A percentile compares a stretch with the other conserved stretches of the same genome.
These are phyloP conservation scores for Thecophora atra DNA, from an alignment of 2,888 invertebrate species.

Conservation along the genomic window DNA sequence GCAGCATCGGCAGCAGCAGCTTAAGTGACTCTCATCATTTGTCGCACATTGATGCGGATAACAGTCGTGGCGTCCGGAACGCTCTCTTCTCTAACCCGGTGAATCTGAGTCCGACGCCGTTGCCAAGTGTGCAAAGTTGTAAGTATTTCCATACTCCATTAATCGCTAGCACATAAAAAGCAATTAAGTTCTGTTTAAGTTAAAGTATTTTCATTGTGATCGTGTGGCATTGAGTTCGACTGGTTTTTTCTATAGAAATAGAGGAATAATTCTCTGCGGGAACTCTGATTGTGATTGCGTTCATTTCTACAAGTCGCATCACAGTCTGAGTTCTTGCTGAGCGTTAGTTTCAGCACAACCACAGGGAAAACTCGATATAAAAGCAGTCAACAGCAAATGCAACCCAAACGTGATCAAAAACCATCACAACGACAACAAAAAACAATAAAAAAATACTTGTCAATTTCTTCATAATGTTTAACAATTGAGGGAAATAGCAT, in stretches of 20 bases:
- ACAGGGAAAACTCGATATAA: constrained; percentile 15
- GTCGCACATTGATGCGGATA: constrained; percentile 44
- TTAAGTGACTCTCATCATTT: constrained; percentile 37
- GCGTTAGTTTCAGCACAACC: constrained; percentile 65
- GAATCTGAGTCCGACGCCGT: constrained; percentile 70
- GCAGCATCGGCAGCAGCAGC: constrained; percentile 26
- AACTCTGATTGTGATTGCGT: constrained; percentile 86
- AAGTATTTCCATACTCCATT: constrained; percentile 51
- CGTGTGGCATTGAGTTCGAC: too few relatives aligned
- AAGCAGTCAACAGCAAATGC: not conserved
- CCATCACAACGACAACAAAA: not conserved
- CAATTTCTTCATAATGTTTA: not conserved
- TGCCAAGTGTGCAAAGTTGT: constrained; percentile 51
- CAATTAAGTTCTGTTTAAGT: too few relatives aligned
- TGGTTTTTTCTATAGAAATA: too few relatives aligned
- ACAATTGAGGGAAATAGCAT: not conserved
- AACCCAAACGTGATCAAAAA: not conserved
- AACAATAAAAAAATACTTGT: not conserved
- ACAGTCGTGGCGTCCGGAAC: constrained; percentile 65
- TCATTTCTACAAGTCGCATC: constrained; percentile 73
- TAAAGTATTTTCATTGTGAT: too few relatives aligned
- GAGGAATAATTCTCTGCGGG: constrained; percentile 68
- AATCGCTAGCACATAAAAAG: too few relatives aligned
- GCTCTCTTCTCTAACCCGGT: constrained; percentile 80
- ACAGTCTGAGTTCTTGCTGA: constrained; percentile 96